Conservation (phyloP, 1,140 invertebrate species). For the Ruditapes philippinarum region DNA sequence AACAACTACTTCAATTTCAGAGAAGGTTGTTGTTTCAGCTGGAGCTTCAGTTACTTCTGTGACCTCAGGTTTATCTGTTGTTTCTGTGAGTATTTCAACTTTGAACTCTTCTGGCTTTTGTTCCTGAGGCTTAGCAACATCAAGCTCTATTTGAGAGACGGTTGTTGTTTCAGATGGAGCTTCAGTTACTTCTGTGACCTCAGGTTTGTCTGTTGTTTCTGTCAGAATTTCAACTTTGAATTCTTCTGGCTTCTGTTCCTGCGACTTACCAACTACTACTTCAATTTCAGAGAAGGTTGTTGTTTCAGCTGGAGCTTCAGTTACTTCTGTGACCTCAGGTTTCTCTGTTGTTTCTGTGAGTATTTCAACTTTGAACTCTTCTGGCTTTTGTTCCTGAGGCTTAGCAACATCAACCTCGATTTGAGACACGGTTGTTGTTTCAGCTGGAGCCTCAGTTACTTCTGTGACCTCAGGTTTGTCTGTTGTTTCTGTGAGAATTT, state of each 20-base stretch:
- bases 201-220: slow-evolving; percentile 78
- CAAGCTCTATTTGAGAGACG: slow-evolving; percentile 55
- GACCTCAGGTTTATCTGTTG: slow-evolving; percentile 69
- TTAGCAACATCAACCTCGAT: slow-evolving; percentile 61
- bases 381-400: slow-evolving; percentile 31
- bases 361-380: slow-evolving; percentile 54
- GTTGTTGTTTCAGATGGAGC: slow-evolving; percentile 43
- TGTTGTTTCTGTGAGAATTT: slow-evolving; percentile 54
- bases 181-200: slow-evolving; percentile 55
- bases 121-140: slow-evolving; percentile 60
- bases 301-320: slow-evolving; percentile 28
- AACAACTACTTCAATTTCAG: slow-evolving; percentile 62
- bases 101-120: slow-evolving; percentile 69
- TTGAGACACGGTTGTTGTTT: slow-evolving; percentile 65
- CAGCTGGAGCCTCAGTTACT: slow-evolving; percentile 25
- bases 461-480: slow-evolving; percentile 79
- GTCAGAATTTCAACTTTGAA: slow-evolving; percentile 50
- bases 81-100: slow-evolving; percentile 70
- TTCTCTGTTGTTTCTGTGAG: slow-evolving; percentile 44
- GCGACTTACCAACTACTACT: slow-evolving; percentile 67
- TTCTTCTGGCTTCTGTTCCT: slow-evolving; percentile 40
- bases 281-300: slow-evolving; percentile 43
- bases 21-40: slow-evolving; percentile 22
- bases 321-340: slow-evolving; percentile 24
- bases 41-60: slow-evolving; percentile 65